Conservation (phyloP, 1,140 invertebrate genomes). For the Archivesica marissinica region DNA sequence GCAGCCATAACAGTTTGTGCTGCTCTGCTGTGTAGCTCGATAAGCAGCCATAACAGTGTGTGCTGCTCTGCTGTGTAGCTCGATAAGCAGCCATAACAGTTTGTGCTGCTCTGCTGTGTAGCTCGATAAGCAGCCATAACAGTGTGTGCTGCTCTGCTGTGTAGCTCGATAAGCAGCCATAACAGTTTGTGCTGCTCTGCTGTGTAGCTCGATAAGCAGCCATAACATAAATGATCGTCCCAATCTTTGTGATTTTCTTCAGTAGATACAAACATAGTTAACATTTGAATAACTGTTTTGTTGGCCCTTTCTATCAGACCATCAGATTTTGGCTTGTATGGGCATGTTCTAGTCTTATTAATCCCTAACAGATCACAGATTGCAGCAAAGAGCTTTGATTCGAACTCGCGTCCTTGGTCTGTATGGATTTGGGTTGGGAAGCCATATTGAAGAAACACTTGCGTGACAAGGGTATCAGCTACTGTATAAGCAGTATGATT, state of each 20-base stretch:
- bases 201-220: conserved; percentile 59
- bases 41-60: conserved; percentile 56
- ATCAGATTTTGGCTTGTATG: conserved; percentile 79
- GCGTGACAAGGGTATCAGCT: conserved; percentile 65
- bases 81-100: conserved; percentile 58
- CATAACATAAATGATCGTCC: conserved; percentile 61
- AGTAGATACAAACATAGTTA: conserved; percentile 39
- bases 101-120: conserved; percentile 45
- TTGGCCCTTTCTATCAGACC: conserved; percentile 78
- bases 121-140: conserved; percentile 59
- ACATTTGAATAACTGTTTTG: conserved; percentile 69
- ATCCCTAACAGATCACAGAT: conserved; percentile 58
- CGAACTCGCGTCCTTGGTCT: conserved; percentile 65
- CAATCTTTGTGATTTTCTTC: conserved; percentile 56
- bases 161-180: conserved; percentile 60
- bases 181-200: conserved; percentile 40
- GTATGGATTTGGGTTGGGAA: conserved; percentile 59
- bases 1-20: conserved; percentile 57
- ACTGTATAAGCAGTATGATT: conserved; percentile 69
- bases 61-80: conserved; percentile 46
- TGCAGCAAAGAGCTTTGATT: conserved; percentile 48
- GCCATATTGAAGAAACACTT: conserved; percentile 64
- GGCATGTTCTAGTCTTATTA: conserved; percentile 70
- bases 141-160: conserved; percentile 42
- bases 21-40: conserved; percentile 39